Percentiles rank a stretch among this genome's conserved stretches.
phyloP scores from a whole-genome alignment of 53 echinoderm and acorn worm species.

The Temnopleurus reevesii region DNA sequence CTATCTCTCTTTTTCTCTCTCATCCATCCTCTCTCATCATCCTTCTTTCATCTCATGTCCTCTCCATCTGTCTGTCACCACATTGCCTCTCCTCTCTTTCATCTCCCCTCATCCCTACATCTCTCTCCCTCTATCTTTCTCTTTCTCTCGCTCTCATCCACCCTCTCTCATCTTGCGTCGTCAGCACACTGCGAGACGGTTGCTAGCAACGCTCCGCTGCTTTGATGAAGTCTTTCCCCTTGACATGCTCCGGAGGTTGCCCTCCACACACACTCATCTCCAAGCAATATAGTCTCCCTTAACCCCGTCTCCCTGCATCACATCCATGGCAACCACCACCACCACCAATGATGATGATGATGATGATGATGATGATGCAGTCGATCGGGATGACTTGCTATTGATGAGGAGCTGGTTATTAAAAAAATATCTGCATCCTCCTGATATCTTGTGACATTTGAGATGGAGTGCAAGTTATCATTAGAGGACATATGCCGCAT shows the following conservation, averaged over 20 bases:
- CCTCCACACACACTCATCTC: neutral
- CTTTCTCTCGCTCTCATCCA: neutral
- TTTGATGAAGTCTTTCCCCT: constrained; percentile 54
- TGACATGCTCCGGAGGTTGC: constrained; percentile 47
- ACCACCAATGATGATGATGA: constrained; percentile 34
- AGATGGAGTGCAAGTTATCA: constrained; percentile 38
- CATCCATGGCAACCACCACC: constrained; percentile 26
- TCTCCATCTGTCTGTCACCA: neutral
- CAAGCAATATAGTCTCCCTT: constrained; percentile 19
- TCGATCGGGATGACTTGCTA: constrained; percentile 49
- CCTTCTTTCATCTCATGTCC: neutral
- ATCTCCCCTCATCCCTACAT: neutral
- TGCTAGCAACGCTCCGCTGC: constrained; percentile 46
- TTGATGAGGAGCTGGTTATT: constrained; percentile 49
- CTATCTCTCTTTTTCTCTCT: neutral
- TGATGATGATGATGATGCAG: constrained; percentile 55
- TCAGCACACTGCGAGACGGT: constrained; percentile 43
- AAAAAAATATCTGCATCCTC: constrained; percentile 40
- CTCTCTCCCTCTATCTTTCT: neutral
- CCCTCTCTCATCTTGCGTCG: constrained; percentile 28
- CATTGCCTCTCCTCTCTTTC: neutral
- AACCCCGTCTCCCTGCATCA: constrained; percentile 38
- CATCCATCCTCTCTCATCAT: neutral
- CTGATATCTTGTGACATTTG: constrained; percentile 47
- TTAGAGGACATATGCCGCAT: constrained; percentile 35